Conservation (phyloP, 1,140 invertebrate genomes). For the Neodiprion fabricii region DNA sequence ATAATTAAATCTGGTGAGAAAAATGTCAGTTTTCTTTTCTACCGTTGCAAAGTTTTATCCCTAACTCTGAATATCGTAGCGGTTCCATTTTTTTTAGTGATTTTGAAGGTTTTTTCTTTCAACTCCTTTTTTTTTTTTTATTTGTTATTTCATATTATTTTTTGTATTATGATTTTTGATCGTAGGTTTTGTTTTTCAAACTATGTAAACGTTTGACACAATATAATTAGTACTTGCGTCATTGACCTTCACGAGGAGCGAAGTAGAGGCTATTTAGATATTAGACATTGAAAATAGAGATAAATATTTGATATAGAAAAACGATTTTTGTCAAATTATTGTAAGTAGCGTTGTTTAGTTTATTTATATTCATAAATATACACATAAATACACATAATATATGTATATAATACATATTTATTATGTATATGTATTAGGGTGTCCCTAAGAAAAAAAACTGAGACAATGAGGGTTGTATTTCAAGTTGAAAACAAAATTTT, state of each 20-base stretch:
- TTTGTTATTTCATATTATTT: no score
- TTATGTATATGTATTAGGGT: no score
- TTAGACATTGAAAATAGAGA: slow-evolving; percentile 40
- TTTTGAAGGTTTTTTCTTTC: no score
- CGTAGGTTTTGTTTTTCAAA: background rate
- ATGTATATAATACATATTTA: background rate
- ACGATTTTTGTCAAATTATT: background rate
- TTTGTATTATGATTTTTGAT: no score
- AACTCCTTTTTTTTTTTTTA: no score
- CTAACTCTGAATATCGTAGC: background rate
- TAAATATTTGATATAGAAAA: slow-evolving; percentile 26
- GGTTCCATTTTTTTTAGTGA: background rate
- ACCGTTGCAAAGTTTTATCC: background rate
- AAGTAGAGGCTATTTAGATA: slow-evolving; percentile 55
- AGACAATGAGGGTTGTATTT: background rate
- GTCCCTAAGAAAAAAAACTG: background rate
- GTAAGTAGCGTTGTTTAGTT: background rate
- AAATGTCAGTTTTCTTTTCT: background rate
- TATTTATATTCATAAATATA: background rate
- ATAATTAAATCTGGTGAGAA: background rate
- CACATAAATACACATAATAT: no score
- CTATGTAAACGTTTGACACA: background rate
- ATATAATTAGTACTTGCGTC: background rate
- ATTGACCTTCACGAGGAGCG: slow-evolving; percentile 18
- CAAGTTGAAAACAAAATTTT: background rate